phyloP scores from a whole-genome alignment of 1,140 invertebrate genomes.

The Anastatus disparis region DNA sequence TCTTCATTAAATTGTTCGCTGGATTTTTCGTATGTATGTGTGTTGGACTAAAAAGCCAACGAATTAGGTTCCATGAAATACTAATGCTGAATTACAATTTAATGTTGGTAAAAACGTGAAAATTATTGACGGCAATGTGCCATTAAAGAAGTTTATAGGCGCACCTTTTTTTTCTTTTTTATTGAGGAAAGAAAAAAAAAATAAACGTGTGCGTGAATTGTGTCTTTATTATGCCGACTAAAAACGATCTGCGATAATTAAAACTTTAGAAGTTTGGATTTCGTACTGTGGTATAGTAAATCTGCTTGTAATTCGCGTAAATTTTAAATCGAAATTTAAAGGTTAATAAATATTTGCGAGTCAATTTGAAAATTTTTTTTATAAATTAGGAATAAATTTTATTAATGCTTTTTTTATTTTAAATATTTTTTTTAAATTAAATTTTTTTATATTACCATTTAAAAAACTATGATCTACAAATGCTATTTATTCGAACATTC shows the following conservation, averaged over 20 bases:
- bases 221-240: conserved; percentile 28
- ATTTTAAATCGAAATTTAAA: conserved; percentile 3
- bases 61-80: conserved; percentile 2
- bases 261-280: background rate
- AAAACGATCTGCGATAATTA: conserved; percentile 12
- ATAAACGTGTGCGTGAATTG: conserved; percentile 22
- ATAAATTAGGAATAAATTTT: background rate
- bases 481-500: too few relatives aligned
- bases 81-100: background rate
- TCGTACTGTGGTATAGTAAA: conserved; percentile 6
- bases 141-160: conserved; percentile 30
- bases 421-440: too few relatives aligned
- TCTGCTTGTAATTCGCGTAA: background rate
- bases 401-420: too few relatives aligned
- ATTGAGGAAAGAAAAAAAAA: too few relatives aligned
- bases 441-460: too few relatives aligned
- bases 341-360: background rate
- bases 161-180: background rate
- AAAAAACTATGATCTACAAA: too few relatives aligned
- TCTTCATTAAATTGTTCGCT: too few relatives aligned
- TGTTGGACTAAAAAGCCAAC: background rate
- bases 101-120: background rate
- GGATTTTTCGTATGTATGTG: too few relatives aligned
- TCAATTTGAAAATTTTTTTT: background rate
- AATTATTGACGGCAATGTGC: conserved; percentile 11